Conservation (phyloP, 2,113 vertebrate species). For the Entelurus aequoreus region DNA sequence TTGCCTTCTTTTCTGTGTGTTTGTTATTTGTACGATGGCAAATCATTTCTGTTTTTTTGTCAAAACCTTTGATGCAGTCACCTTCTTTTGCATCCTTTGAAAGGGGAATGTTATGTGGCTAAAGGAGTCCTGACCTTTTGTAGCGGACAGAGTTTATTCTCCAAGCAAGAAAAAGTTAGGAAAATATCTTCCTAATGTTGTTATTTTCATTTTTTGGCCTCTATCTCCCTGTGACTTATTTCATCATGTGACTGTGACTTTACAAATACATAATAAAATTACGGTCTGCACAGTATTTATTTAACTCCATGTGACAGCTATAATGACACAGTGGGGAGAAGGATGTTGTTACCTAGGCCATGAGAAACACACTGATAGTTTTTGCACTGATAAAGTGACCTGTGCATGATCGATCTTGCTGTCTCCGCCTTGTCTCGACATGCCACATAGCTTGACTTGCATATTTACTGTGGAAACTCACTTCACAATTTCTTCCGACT, state of each 20-base stretch:
- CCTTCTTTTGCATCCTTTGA: slow-evolving; percentile 12
- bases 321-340: slow-evolving; percentile 8
- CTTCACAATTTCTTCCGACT: slow-evolving; percentile 17
- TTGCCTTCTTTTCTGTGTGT: slow-evolving; percentile 25
- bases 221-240: slow-evolving; percentile 6
- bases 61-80: slow-evolving; percentile 11
- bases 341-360: slow-evolving; percentile 14
- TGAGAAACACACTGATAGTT: slow-evolving; percentile 1
- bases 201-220: slow-evolving; percentile 14
- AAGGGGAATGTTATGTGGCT: neutral
- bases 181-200: neutral
- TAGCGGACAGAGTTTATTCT: neutral
- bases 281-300: slow-evolving; percentile 19
- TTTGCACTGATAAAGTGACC: slow-evolving; percentile 18
- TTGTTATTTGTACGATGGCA: slow-evolving; percentile 23
- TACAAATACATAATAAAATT: slow-evolving; percentile 9
- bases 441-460: slow-evolving; percentile 29
- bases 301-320: slow-evolving; percentile 19
- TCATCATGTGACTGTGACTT: slow-evolving; percentile 22
- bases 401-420: slow-evolving; percentile 14
- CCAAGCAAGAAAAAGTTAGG: slow-evolving; percentile 8
- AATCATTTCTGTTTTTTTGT: slow-evolving; percentile 14
- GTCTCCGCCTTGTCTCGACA: slow-evolving; percentile 35
- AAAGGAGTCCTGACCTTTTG: slow-evolving; percentile 1
- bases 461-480: slow-evolving; percentile 21